Base-by-base conservation (phyloP, 2,888 invertebrate genomes). In the Anorthoa munda region DNA sequence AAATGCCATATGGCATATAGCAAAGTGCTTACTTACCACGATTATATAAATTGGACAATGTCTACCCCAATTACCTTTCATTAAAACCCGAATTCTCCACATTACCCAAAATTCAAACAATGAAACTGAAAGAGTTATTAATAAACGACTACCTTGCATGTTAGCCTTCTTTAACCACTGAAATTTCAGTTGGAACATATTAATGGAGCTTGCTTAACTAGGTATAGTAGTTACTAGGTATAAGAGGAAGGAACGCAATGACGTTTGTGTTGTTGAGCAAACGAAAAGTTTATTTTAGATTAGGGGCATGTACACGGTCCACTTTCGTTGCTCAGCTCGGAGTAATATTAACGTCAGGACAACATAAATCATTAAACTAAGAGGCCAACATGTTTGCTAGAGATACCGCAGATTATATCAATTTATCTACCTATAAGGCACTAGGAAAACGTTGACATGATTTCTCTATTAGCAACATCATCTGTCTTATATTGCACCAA, bases 61-160 rank as follows among this genome's bases (percentile, higher is more conserved):
- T 12, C 48, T 55, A 21, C 15, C 15, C 23, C 2, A 45, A 63
- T 50, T 46, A 63, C 18, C 18, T 31, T 15, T 48, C 23, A 13
- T 45, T n/a, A 45, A 31, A 72, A 18, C 21, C 39, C 23, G 23
- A 48, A 18, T 17, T 31, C 50, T 48, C 18, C 21, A 59, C n/a
- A 59, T 45, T 21, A 59, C 2, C 31, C 1, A 66, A 67, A 60
- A 50, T 45, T 59, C 9, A 31, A 46, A 55, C 18, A 17, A 59
- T 21, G 58, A n/a, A 66, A 56, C 9, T 3, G 21, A 48, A 77
- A 68, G 21, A 69, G 26, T 72, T 80, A 68, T 77, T 65, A 81
- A 64, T 77, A 81, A 69, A 81, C 63, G 78, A 77, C 58, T 18
- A 2, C 12, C 15, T 81, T 5, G 81, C 81, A 77, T 82, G 80